Conservation (phyloP, 2,888 invertebrate species). For the Lasius fuliginosus region DNA sequence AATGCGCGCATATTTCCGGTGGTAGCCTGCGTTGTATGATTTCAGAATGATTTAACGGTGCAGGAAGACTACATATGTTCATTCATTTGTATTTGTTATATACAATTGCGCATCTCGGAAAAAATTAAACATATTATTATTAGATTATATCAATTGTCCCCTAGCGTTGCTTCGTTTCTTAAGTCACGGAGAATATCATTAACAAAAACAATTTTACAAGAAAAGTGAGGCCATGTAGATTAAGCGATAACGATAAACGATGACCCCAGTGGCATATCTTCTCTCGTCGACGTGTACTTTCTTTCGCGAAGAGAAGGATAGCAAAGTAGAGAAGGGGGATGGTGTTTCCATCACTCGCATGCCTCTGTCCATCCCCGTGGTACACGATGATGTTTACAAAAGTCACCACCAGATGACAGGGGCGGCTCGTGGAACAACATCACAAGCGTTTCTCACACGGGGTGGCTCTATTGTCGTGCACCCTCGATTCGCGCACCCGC, state of each 20-base stretch:
- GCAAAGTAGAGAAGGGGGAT: slow-evolving; percentile 16
- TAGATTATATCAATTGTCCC: background rate
- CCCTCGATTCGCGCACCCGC: slow-evolving; percentile 59
- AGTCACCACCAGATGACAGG: slow-evolving; percentile 85
- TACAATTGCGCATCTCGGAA: background rate
- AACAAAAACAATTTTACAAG: background rate
- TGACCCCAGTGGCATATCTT: background rate
- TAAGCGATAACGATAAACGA: slow-evolving; percentile 15
- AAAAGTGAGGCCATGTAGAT: background rate
- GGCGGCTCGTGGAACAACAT: slow-evolving; percentile 78
- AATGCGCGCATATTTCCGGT: slow-evolving; percentile 49
- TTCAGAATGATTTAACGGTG: slow-evolving; percentile 19
- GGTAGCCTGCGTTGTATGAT: background rate
- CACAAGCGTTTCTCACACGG: slow-evolving; percentile 78
- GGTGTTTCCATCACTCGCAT: slow-evolving; percentile 57
- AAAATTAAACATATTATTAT: background rate
- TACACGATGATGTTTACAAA: slow-evolving; percentile 81
- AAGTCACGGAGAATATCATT: background rate
- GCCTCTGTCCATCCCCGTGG: slow-evolving; percentile 54
- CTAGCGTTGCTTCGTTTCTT: background rate
- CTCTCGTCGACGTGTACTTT: background rate
- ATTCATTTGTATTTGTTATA: background rate
- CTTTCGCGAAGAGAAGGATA: slow-evolving; percentile 12
- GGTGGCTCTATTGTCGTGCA: slow-evolving; percentile 80
- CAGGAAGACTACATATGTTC: background rate